Percentiles rank a stretch among this genome's conserved stretches.
Evolutionary conservation across 2,797 vertebrate genomes (phyloP).

Genomic region (Micrastur ruficollis): DNA sequence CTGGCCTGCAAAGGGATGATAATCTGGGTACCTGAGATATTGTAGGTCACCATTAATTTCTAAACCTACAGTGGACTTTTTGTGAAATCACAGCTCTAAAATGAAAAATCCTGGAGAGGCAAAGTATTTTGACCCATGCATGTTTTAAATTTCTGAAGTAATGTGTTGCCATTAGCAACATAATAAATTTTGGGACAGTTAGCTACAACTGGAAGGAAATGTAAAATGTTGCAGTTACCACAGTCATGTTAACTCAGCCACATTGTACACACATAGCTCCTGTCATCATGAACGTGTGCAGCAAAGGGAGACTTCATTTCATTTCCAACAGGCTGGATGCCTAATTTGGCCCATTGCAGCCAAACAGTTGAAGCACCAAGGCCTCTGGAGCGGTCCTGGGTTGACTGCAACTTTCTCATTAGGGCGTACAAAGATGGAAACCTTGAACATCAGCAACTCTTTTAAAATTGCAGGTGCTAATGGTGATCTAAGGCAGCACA

Average conservation of each 20-base stretch:
- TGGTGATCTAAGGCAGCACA: neutral
- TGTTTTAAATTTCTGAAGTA: neutral
- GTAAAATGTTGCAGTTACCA: neutral
- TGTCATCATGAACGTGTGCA: neutral
- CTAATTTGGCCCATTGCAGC: neutral
- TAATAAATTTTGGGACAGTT: neutral
- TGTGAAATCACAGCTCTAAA: neutral
- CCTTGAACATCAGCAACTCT: neutral
- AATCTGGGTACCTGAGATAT: neutral
- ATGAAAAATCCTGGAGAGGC: neutral
- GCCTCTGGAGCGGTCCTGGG: neutral
- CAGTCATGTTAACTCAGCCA: neutral
- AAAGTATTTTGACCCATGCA: neutral
- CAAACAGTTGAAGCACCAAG: accelerated
- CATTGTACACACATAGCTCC: neutral
- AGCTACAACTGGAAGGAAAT: neutral
- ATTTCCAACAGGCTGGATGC: neutral
- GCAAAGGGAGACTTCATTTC: neutral
- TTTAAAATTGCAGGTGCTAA: slow-evolving; percentile 15
- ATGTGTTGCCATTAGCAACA: neutral
- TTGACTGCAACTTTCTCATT: neutral
- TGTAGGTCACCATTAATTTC: neutral
- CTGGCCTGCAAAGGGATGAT: neutral
- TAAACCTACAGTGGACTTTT: neutral
- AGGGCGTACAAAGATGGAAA: neutral